Conservation (phyloP, 2,113 vertebrate species). For the Mirounga angustirostris region DNA sequence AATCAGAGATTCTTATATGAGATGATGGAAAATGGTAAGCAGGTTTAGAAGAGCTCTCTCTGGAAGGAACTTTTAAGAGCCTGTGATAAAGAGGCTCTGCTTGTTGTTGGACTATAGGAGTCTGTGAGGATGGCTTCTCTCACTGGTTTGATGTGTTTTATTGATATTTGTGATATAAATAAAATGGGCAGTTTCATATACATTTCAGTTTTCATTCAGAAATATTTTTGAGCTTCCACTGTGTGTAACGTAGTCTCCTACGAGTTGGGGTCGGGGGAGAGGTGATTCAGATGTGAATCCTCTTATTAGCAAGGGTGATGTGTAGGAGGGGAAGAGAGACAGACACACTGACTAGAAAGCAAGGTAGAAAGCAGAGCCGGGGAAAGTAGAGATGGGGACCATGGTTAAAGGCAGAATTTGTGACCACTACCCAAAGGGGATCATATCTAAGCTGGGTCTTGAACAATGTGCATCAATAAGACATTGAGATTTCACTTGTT, state of each 20-base stretch:
- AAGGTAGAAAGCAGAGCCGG: too few species aligned
- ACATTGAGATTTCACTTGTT: fast-evolving
- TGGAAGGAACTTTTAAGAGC: not conserved
- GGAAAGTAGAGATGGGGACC: not conserved
- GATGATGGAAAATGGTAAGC: too few species aligned
- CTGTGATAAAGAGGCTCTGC: fast-evolving
- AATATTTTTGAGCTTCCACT: not conserved
- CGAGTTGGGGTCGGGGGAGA: not conserved
- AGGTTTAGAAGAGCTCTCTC: not conserved
- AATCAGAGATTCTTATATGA: not conserved
- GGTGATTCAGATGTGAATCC: not conserved
- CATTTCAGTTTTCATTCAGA: not conserved
- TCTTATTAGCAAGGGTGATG: not conserved
- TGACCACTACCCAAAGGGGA: fast-evolving
- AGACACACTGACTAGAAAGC: fast-evolving
- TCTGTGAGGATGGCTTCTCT: not conserved
- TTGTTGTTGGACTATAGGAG: too few species aligned
- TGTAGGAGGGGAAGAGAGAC: not conserved
- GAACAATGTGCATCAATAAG: fast-evolving
- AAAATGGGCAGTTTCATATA: not conserved
- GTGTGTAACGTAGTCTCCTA: not conserved
- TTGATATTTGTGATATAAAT: not conserved
- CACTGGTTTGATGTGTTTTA: not conserved
- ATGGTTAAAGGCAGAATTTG: fast-evolving
- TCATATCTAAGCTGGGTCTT: not conserved